These are phyloP conservation scores for Sycobia sp. DNA, from an alignment of 1,140 invertebrate species.

Conservation along the genomic window DNA sequence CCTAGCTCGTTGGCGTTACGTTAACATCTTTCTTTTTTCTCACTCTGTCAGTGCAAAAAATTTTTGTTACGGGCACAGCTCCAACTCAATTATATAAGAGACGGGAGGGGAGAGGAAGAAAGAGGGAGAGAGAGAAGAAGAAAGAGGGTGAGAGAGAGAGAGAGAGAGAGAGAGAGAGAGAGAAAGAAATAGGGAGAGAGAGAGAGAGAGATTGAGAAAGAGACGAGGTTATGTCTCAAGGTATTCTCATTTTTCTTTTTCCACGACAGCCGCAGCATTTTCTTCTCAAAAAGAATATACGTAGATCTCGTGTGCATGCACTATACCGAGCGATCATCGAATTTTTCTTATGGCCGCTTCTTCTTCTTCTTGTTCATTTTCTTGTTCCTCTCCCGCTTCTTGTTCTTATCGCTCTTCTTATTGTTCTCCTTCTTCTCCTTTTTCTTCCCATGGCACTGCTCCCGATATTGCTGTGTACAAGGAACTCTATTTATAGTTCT, in stretches of 20 bases:
- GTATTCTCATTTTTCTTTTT: conserved; percentile 33
- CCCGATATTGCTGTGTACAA: background rate
- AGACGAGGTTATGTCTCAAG: background rate
- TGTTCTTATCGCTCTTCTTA: background rate
- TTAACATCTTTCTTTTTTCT: conserved; percentile 24
- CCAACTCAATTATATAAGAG: too few relatives aligned
- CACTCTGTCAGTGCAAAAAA: conserved; percentile 4
- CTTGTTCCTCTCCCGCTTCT: conserved; percentile 27
- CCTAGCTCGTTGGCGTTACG: background rate
- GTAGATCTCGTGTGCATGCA: conserved; percentile 45
- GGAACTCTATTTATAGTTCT: conserved; percentile 53
- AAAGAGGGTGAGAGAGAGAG: too few relatives aligned
- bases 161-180: too few relatives aligned
- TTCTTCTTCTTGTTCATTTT: too few relatives aligned
- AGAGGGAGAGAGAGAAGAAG: too few relatives aligned
- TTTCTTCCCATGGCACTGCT: too few relatives aligned
- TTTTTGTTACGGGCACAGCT: background rate
- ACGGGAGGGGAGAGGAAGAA: too few relatives aligned
- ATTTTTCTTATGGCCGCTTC: too few relatives aligned
- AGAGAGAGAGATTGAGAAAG: too few relatives aligned
- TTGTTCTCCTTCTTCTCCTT: background rate
- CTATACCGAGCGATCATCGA: too few relatives aligned
- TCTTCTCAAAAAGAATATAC: conserved; percentile 37
- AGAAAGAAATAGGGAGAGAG: too few relatives aligned
- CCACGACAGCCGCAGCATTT: conserved; percentile 29